Conservation (phyloP, 2,797 vertebrate species). For the Rhinella marina region DNA sequence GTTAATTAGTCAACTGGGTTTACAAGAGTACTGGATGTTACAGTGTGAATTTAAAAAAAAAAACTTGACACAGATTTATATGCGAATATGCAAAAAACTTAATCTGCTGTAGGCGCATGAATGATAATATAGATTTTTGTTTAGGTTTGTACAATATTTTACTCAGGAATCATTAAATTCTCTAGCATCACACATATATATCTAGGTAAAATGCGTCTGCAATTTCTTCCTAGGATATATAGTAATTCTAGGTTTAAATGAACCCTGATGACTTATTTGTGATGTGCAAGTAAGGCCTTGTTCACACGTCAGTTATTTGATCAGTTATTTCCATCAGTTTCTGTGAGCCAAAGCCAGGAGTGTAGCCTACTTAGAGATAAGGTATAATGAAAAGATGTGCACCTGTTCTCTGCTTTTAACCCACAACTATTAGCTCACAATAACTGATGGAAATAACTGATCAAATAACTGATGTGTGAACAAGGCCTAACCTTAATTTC, state of each 20-base stretch:
- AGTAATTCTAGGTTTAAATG: conserved; percentile 7
- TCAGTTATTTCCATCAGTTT: no score
- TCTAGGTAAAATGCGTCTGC: background rate
- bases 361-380: no score
- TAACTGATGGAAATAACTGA: no score
- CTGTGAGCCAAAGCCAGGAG: no score
- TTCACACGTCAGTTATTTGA: no score
- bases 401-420: no score
- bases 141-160: background rate
- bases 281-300: conserved; percentile 39
- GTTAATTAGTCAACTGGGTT: conserved; percentile 40
- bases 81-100: background rate
- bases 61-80: background rate
- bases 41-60: background rate
- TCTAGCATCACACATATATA: background rate
- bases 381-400: no score
- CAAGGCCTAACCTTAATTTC: conserved; percentile 37
- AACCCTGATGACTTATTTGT: conserved; percentile 3
- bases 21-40: background rate
- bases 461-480: no score
- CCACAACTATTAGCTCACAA: no score
- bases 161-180: background rate
- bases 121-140: background rate
- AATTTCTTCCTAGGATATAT: conserved; percentile 6
- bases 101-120: background rate